A percentile compares a stretch with the other conserved stretches of the same genome.
Conservation (phyloP, 2,888 invertebrate genomes). For the Portevinia maculata region DNA sequence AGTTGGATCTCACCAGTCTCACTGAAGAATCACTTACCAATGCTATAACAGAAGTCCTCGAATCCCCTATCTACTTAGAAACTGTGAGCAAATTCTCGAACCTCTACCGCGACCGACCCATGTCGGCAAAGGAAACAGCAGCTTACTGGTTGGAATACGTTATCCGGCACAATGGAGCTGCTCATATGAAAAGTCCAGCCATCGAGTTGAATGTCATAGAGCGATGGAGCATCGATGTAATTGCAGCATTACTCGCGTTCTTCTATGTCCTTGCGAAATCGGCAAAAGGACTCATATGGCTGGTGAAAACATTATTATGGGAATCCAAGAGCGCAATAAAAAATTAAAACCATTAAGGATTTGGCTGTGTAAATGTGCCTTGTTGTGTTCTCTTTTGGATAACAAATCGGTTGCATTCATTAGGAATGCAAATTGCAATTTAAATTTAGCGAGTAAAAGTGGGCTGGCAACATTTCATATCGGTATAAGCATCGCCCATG, state of each 20-base stretch:
- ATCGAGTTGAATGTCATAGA: conserved; percentile 82
- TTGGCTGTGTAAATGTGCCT: conserved; percentile 7
- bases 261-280: conserved; percentile 24
- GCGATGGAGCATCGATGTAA: conserved; percentile 34
- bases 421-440: conserved; percentile 53
- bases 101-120: conserved; percentile 84
- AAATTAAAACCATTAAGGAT: conserved; percentile 48
- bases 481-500: conserved; percentile 14
- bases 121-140: conserved; percentile 83
- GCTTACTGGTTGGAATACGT: conserved; percentile 85
- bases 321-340: conserved; percentile 12
- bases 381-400: neutral
- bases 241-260: conserved; percentile 15
- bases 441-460: conserved; percentile 31
- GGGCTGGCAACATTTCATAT: conserved; percentile 16
- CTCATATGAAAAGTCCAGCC: conserved; percentile 83
- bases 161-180: conserved; percentile 84
- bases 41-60: conserved; percentile 76
- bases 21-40: conserved; percentile 65
- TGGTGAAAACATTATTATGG: conserved; percentile 22
- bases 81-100: conserved; percentile 81
- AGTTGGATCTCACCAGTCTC: conserved; percentile 74
- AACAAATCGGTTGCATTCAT: conserved; percentile 19
- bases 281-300: conserved; percentile 22
- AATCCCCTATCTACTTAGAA: conserved; percentile 74